Evolutionary conservation across 2,888 invertebrate genomes (phyloP).

Genomic region (Salticus scenicus): DNA sequence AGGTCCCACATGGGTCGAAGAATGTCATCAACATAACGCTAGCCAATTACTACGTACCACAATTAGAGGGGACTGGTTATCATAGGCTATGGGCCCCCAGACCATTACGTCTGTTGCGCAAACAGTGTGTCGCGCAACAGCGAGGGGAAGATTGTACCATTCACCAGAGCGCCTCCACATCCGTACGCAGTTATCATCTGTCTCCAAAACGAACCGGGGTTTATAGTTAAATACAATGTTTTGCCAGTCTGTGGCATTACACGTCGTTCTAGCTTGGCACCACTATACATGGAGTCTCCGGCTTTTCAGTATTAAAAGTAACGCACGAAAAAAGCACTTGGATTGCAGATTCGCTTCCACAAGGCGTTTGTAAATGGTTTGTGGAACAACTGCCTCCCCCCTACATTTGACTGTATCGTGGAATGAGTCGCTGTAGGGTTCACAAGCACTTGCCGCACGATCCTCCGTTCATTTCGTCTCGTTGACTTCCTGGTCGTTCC

Average conservation of each 20-base stretch:
- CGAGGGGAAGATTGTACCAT: neutral
- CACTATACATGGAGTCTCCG: neutral
- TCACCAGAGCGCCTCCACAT: neutral
- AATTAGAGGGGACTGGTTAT: conserved; percentile 2
- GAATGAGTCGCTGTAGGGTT: neutral
- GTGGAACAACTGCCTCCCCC: too few relatives aligned
- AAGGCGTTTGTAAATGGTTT: too few relatives aligned
- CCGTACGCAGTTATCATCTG: neutral
- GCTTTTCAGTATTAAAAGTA: neutral
- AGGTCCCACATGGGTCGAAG: neutral
- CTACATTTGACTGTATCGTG: too few relatives aligned
- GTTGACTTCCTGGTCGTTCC: neutral
- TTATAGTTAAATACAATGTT: neutral
- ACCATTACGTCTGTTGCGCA: neutral
- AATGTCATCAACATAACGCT: neutral
- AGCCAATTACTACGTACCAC: neutral
- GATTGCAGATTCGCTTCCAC: too few relatives aligned
- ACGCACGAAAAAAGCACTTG: neutral
- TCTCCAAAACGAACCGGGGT: neutral
- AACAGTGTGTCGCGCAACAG: neutral
- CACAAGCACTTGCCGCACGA: neutral
- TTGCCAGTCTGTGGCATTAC: conserved; percentile 14
- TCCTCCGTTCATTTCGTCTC: neutral
- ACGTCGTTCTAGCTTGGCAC: neutral
- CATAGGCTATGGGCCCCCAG: neutral